phyloP scores from a whole-genome alignment of 2,888 invertebrate genomes.

The Leucophora obtusa region DNA sequence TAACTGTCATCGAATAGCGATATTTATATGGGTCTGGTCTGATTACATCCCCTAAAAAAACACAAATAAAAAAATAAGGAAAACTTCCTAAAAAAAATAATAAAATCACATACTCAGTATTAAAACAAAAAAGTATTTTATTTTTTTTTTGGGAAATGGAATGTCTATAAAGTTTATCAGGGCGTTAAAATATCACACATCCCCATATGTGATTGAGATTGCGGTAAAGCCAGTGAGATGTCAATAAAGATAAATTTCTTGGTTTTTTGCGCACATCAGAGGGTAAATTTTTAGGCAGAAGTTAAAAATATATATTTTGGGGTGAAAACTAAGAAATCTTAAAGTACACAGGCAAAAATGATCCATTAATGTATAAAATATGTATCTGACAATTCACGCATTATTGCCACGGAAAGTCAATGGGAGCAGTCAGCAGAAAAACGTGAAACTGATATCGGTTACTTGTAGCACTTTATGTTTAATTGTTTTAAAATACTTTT shows the following conservation, averaged over 20 bases:
- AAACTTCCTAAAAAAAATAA: slow-evolving; percentile 28
- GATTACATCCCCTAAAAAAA: slow-evolving; percentile 53
- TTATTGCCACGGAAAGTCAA: too few species aligned
- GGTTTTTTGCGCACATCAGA: neutral
- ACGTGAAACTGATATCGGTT: too few species aligned
- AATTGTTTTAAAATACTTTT: too few species aligned
- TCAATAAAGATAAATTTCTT: slow-evolving; percentile 62
- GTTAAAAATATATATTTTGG: neutral
- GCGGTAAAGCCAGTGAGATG: slow-evolving; percentile 58
- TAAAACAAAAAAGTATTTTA: slow-evolving; percentile 30
- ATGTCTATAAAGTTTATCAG: slow-evolving; percentile 51
- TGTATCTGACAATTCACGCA: too few species aligned
- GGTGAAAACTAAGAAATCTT: neutral
- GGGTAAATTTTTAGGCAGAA: slow-evolving; percentile 11
- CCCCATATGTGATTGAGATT: slow-evolving; percentile 45
- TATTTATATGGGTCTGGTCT: slow-evolving; percentile 27
- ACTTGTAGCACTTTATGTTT: too few species aligned
- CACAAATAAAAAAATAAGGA: slow-evolving; percentile 41
- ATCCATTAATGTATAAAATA: too few species aligned
- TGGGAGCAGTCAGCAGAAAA: too few species aligned
- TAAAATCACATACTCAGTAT: slow-evolving; percentile 12
- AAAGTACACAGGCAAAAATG: too few species aligned
- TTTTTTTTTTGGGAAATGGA: slow-evolving; percentile 14
- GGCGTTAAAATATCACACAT: slow-evolving; percentile 31
- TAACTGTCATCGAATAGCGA: slow-evolving; percentile 58